A percentile compares a stretch with the other conserved stretches of the same genome.
phyloP scores from a whole-genome alignment of 2,888 invertebrate genomes.

The Phyllotreta striolata region DNA sequence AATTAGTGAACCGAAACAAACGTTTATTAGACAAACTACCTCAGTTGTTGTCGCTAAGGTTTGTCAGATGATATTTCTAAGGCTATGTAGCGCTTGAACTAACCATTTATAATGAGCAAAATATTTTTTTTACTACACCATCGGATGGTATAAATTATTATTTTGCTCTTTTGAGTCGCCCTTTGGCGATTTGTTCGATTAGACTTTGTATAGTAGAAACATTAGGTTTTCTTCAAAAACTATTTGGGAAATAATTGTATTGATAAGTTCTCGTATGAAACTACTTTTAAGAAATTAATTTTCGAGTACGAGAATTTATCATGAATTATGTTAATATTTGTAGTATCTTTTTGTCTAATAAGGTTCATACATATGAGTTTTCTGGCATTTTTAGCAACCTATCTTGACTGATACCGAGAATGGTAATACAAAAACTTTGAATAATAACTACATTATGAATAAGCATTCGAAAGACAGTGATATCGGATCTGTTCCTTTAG shows the following conservation, averaged over 20 bases:
- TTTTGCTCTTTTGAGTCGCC: no score
- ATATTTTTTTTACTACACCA: no score
- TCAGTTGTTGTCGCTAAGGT: slow-evolving; percentile 45
- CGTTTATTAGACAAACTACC: slow-evolving; percentile 42
- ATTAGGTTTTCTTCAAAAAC: no score
- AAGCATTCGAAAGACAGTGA: slow-evolving; percentile 48
- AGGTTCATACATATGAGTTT: slow-evolving; percentile 13
- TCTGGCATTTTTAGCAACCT: slow-evolving; percentile 38
- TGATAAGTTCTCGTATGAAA: no score
- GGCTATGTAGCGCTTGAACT: no score
- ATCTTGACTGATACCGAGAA: slow-evolving; percentile 40
- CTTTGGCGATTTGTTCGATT: no score
- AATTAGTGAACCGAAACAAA: slow-evolving; percentile 34
- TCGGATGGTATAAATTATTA: no score
- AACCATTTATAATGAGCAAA: not conserved
- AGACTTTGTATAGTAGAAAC: no score
- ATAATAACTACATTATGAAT: slow-evolving; percentile 42
- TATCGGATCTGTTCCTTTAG: slow-evolving; percentile 49
- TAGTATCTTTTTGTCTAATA: not conserved
- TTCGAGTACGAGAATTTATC: not conserved
- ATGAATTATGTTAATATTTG: no score
- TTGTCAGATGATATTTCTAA: slow-evolving; percentile 5
- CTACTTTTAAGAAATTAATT: not conserved
- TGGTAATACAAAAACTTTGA: slow-evolving; percentile 37
- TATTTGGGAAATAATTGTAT: slow-evolving; percentile 6